These are phyloP conservation scores for Artemia franciscana DNA, from an alignment of 1,140 invertebrate genomes.

Conservation along the genomic window DNA sequence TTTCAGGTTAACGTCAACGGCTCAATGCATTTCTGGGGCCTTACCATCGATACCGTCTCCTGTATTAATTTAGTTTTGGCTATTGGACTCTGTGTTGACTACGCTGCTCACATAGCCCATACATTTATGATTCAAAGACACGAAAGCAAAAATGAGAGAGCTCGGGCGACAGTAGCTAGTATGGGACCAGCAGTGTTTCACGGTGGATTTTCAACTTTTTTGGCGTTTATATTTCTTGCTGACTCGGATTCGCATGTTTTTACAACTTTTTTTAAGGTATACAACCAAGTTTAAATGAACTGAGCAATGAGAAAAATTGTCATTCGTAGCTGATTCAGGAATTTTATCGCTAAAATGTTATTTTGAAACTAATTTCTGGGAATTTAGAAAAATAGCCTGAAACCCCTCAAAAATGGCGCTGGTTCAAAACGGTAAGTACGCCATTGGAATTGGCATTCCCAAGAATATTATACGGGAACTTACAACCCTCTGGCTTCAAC, in stretches of 20 bases:
- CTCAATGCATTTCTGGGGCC: conserved; percentile 54
- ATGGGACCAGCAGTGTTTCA: conserved; percentile 56
- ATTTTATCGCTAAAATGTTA: background rate
- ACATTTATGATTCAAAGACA: conserved; percentile 38
- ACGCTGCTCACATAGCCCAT: conserved; percentile 67
- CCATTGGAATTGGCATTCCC: no score
- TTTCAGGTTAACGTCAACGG: conserved; percentile 41
- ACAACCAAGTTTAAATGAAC: no score
- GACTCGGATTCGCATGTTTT: conserved; percentile 54
- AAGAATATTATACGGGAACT: no score
- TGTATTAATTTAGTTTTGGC: conserved; percentile 58
- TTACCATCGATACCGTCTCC: conserved; percentile 62
- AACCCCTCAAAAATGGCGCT: no score
- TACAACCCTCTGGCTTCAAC: no score
- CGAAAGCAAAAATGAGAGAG: conserved; percentile 28
- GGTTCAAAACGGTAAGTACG: no score
- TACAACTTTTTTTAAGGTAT: conserved; percentile 47
- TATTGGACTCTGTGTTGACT: conserved; percentile 70
- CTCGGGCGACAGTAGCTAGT: conserved; percentile 38
- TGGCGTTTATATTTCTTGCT: conserved; percentile 44
- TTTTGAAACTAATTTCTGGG: no score
- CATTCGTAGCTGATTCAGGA: no score
- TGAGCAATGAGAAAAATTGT: no score
- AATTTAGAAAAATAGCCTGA: no score
- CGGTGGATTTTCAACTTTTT: conserved; percentile 51